These are phyloP conservation scores for Aphelenchoides avenae DNA, from an alignment of 1,140 invertebrate species.

Conservation along the genomic window DNA sequence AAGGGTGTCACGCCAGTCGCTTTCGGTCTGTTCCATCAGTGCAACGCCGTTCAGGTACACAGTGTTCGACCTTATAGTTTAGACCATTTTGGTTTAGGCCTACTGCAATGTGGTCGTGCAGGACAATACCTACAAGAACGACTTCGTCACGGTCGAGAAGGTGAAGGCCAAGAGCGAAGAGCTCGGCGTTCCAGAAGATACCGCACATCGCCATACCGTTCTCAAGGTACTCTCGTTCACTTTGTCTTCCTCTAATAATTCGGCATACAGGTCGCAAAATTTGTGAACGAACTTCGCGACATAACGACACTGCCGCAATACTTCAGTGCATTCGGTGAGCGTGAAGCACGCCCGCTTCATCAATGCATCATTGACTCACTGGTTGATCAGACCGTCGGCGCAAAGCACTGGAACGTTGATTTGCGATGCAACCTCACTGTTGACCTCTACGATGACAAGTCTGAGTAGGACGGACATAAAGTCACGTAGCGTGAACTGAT, in stretches of 20 bases:
- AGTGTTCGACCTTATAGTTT: background rate
- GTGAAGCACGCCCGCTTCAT: slow-evolving; percentile 29
- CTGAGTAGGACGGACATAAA: slow-evolving; percentile 15
- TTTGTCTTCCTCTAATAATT: background rate
- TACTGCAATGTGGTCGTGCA: slow-evolving; percentile 6
- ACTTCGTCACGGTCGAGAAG: slow-evolving; percentile 31
- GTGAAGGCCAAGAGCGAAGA: slow-evolving; percentile 17
- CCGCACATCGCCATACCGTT: slow-evolving; percentile 15
- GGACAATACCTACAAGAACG: slow-evolving; percentile 19
- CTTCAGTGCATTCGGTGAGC: slow-evolving; percentile 43
- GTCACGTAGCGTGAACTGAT: slow-evolving; percentile 1
- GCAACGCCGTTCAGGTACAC: slow-evolving; percentile 23
- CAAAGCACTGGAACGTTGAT: background rate
- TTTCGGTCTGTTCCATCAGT: slow-evolving; percentile 32
- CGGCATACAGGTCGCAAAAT: slow-evolving; percentile 26
- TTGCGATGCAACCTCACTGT: slow-evolving; percentile 33
- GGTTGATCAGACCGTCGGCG: slow-evolving; percentile 28
- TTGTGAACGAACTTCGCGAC: slow-evolving; percentile 23
- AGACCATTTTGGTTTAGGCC: slow-evolving; percentile 3
- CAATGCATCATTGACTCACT: slow-evolving; percentile 39
- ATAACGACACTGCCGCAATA: slow-evolving; percentile 41
- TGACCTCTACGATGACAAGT: slow-evolving; percentile 34
- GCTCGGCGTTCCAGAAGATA: slow-evolving; percentile 8
- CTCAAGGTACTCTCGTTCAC: background rate
- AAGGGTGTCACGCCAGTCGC: slow-evolving; percentile 20